Conservation (phyloP, 2,797 vertebrate genomes). For the Ctenochaetus hawaiiensis region DNA sequence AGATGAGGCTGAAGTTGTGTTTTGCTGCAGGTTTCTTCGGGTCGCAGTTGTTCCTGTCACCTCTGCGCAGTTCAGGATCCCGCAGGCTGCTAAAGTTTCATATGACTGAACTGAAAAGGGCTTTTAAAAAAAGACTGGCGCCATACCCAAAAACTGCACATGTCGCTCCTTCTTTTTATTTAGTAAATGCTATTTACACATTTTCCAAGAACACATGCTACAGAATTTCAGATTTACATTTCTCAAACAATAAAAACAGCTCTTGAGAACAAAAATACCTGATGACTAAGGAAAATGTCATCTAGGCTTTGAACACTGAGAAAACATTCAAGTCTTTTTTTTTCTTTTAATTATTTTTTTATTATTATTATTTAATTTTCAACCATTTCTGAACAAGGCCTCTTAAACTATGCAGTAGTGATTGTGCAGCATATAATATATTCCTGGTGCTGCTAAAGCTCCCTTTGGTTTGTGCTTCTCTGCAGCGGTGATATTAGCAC, state of each 20-base stretch:
- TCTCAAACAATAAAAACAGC: conserved; percentile 81
- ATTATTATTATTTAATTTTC: conserved; percentile 54
- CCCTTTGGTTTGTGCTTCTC: conserved; percentile 90
- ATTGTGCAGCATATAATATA: conserved; percentile 85
- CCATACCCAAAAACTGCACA: neutral
- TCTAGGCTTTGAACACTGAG: conserved; percentile 80
- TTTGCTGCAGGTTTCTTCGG: conserved; percentile 18
- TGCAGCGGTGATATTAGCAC: conserved; percentile 86
- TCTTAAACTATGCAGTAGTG: conserved; percentile 85
- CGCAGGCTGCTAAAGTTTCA: conserved; percentile 39
- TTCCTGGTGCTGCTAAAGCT: conserved; percentile 84
- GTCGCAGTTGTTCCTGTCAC: neutral
- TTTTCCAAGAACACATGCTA: conserved; percentile 86
- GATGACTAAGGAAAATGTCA: conserved; percentile 77
- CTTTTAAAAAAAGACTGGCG: conserved; percentile 6
- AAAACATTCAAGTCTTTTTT: conserved; percentile 84
- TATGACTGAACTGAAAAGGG: conserved; percentile 12
- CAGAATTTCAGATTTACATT: conserved; percentile 79
- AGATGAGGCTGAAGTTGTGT: conserved; percentile 1
- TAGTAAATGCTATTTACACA: conserved; percentile 86
- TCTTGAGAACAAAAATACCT: conserved; percentile 72
- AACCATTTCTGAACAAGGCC: conserved; percentile 81
- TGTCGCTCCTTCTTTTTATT: conserved; percentile 82
- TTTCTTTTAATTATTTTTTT: conserved; percentile 41
- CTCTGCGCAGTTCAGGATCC: conserved; percentile 19